Evolutionary conservation across 2,888 invertebrate genomes (phyloP), one percentile per base, ranked within the genome.

Genomic region (Hetaerina titia): DNA sequence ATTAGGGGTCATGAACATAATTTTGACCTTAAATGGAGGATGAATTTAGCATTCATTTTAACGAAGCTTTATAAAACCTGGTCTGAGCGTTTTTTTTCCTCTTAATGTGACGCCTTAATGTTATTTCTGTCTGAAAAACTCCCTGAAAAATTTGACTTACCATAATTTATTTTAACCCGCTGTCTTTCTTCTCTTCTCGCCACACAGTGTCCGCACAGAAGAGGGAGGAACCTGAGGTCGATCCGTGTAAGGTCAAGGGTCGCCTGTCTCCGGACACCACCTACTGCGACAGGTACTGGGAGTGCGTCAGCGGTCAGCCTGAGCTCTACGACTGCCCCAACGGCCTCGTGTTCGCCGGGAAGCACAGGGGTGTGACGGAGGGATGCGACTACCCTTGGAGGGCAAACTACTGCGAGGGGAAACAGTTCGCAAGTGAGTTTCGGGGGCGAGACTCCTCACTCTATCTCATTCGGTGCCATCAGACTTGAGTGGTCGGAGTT

Each of bases 301-400:
- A 99, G 96, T 99, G 99, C 96, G 98, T 98, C 95, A 98, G 97
- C 96, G 98, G 98, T 0, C 98, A 98, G 96, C 98, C 98, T 0
- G 98, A 98, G 95, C 97, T 99, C 95, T 98, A 98, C 96, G 98
- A 99, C 97, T 99, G 99, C 96, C 99, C 99, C 95, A 99, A 99
- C 96, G 99, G 99, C 0, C 97, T 99, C 95, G 99, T 99, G 90
- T 99, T 98, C 97, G 98, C 99, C 31, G 99, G 99, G 7, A 98
- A 98, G 96, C 98, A 98, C 96, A 97, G 98, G 90, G 99, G 98
- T 8, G 98, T 99, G 15, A 98, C 98, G 2, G 98, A 99, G 96
- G 98, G 98, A 4, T 99, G 99, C 96, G 98, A 99, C 97, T 99
- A 99, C 96, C 98, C 98, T 0, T 98, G 98, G 98, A 97, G 98